A percentile compares a stretch with the other conserved stretches of the same genome.
These are phyloP conservation scores for Suillia variegata DNA, from an alignment of 2,888 invertebrate species.

Conservation along the genomic window DNA sequence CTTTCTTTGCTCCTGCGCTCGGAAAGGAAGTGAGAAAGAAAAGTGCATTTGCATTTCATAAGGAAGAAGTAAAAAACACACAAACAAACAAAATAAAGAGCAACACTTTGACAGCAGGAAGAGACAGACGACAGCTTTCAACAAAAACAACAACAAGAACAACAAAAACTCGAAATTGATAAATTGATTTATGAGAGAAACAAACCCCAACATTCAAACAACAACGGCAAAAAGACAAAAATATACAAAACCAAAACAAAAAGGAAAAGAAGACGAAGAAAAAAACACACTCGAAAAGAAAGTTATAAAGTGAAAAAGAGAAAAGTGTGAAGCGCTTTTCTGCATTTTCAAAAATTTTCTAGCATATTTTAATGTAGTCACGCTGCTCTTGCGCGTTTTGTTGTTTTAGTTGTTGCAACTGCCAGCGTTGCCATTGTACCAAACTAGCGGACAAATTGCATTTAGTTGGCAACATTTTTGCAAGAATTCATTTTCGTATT, in stretches of 20 bases:
- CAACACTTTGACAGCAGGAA: conserved; percentile 17
- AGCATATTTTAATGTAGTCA: background rate
- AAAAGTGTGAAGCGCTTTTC: background rate
- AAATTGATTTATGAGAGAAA: conserved; percentile 44
- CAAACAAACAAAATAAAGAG: conserved; percentile 38
- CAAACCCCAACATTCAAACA: background rate
- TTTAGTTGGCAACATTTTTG: background rate
- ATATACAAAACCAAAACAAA: conserved; percentile 25
- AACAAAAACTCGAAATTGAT: conserved; percentile 43
- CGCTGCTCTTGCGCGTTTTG: no score
- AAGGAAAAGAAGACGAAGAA: conserved; percentile 31
- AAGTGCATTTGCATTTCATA: conserved; percentile 43
- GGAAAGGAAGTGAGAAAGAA: no score
- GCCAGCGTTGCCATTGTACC: background rate
- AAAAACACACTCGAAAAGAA: background rate
- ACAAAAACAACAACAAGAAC: conserved; percentile 23
- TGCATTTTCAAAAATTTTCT: background rate
- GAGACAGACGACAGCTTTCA: conserved; percentile 3
- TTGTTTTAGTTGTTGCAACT: no score
- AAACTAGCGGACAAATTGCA: background rate
- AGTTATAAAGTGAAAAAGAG: background rate
- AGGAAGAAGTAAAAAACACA: conserved; percentile 45
- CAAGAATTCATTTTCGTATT: background rate
- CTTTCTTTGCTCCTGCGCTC: no score
- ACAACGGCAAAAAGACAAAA: conserved; percentile 6